Conservation (phyloP, 2,113 vertebrate genomes). For the Gallinago media region DNA sequence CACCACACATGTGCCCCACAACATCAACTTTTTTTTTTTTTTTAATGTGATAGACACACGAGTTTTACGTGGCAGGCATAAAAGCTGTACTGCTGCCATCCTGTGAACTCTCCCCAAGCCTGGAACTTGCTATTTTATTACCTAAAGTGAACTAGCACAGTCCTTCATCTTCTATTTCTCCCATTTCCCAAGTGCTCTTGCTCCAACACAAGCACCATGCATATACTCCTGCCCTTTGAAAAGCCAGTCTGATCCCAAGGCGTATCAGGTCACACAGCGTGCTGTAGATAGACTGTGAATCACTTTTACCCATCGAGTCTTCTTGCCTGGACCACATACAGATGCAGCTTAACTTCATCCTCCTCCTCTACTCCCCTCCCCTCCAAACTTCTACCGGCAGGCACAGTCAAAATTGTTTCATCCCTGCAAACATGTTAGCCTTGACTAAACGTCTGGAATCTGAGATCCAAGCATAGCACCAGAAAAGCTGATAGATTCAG, state of each 20-base stretch:
- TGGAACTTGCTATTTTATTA: too few relatives aligned
- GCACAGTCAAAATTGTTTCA: neutral
- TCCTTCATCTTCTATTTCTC: too few relatives aligned
- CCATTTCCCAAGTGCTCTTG: too few relatives aligned
- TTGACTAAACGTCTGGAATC: neutral
- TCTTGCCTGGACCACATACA: neutral
- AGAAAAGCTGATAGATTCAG: neutral
- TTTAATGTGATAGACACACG: too few relatives aligned
- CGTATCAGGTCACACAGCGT: neutral
- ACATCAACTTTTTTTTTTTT: neutral
- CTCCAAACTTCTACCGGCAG: neutral
- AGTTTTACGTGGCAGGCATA: neutral
- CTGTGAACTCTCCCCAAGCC: neutral
- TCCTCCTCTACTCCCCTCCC: too few relatives aligned
- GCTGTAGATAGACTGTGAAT: neutral
- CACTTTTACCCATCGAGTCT: neutral
- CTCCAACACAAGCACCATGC: neutral
- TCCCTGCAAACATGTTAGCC: neutral
- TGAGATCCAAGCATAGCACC: neutral
- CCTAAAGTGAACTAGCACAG: too few relatives aligned
- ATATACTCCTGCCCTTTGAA: neutral
- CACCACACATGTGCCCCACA: rapidly evolving
- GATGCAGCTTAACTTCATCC: neutral
- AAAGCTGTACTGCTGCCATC: neutral
- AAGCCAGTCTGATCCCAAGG: neutral